A percentile compares a stretch with the other conserved stretches of the same genome.
Conservation (phyloP, 2,888 invertebrate genomes). For the Tupiocoris notatus region DNA sequence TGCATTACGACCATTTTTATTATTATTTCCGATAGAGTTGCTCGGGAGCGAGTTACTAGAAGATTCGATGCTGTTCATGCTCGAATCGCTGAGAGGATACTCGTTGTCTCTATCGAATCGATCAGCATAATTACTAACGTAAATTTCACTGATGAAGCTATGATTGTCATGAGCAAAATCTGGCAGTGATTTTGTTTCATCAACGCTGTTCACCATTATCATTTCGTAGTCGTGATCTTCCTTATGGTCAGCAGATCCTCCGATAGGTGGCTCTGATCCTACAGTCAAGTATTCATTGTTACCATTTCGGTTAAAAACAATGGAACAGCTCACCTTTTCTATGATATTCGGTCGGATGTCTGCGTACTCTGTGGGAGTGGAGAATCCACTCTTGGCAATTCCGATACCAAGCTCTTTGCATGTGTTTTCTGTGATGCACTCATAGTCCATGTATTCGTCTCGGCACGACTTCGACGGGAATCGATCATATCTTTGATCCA, state of each 20-base stretch:
- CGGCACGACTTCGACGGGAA: constrained; percentile 21
- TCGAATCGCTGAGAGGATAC: constrained; percentile 54
- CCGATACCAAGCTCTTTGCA: constrained; percentile 40
- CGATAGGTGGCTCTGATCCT: constrained; percentile 49
- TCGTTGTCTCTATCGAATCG: constrained; percentile 27
- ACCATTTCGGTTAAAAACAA: constrained; percentile 27
- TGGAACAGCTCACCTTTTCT: constrained; percentile 33
- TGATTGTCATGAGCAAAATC: constrained; percentile 60
- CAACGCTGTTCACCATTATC: constrained; percentile 51
- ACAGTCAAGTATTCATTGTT: constrained; percentile 32
- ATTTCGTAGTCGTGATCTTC: constrained; percentile 57
- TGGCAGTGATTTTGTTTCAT: constrained; percentile 54
- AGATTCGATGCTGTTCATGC: constrained; percentile 56
- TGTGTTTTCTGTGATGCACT: constrained; percentile 36
- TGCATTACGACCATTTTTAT: neutral
- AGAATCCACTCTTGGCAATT: constrained; percentile 31
- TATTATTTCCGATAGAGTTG: constrained; percentile 43
- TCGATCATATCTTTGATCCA: constrained; percentile 23
- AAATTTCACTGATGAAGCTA: constrained; percentile 73
- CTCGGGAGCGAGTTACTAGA: constrained; percentile 46
- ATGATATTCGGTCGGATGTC: constrained; percentile 19
- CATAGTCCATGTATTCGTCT: constrained; percentile 37
- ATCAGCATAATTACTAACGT: constrained; percentile 70
- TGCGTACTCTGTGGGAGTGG: constrained; percentile 34
- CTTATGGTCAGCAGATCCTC: constrained; percentile 26